Base-by-base conservation (phyloP, 2,113 vertebrate genomes). In the Pomatorhinus ruficollis region DNA sequence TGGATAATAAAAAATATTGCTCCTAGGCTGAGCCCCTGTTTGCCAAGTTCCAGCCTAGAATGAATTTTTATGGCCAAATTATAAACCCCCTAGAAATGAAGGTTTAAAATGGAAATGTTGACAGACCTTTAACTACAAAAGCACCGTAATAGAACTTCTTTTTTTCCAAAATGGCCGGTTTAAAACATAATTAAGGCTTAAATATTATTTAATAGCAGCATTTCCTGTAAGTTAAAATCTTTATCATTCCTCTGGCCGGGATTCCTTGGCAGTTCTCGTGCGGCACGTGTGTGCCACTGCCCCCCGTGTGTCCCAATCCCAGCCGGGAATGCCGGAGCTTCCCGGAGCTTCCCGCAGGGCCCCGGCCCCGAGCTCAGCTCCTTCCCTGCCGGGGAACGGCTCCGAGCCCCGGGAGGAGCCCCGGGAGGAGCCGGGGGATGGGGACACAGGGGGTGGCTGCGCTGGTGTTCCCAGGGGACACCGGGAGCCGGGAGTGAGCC, bases 1-100 rank as follows among this genome's bases (percentile, higher is more conserved):
- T 97, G 97, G 96, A 84, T 97, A 89, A 96, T 97, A 96, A 90
- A 96, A 98, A 97, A 97, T 95, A 97, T 87, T 92, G 95, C 97
- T 97, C 91, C 95, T 96, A 65, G 91, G 96, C 94, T 94, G 83
- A 96, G 90, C 80, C 86, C 87, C 49, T 95, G 70, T 91, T 93
- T 90, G 96, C 93, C 92, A 97, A 94, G 81, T 95, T 98, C 97
- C 96, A 97, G 87, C 50, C 89, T 93, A 54, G 96, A 96, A 97
- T 96, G 94, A 97, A 94, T 96, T 97, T 98, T 97, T 97, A 97
- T 85, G 96, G 80, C 82, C 92, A 95, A 97, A 97, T 97, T 90
- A 97, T 95, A 97, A 96, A 95, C 76, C 74, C 87, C 83, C 94
- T 96, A 87, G 86, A 98, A 98, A 97, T 87, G 96, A 95, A 93